phyloP scores from a whole-genome alignment of 1,140 invertebrate species.

The Drosophila orena region DNA sequence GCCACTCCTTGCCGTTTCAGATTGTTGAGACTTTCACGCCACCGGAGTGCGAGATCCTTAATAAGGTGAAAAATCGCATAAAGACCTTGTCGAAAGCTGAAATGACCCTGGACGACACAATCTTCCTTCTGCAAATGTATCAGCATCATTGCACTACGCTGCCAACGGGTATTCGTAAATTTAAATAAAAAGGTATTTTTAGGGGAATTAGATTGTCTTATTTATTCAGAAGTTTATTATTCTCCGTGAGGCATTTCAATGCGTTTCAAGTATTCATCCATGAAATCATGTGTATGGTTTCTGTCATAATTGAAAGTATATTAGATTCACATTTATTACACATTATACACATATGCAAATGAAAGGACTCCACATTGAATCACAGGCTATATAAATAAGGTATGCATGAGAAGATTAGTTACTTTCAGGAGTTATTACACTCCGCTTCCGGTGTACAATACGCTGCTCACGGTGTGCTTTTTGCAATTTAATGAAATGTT shows the following conservation, averaged over 20 bases:
- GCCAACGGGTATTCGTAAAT: constrained; percentile 60
- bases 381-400: constrained; percentile 55
- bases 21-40: constrained; percentile 92
- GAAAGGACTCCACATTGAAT: constrained; percentile 51
- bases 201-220: not conserved
- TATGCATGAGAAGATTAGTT: constrained; percentile 36
- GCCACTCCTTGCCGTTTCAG: constrained; percentile 82
- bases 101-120: constrained; percentile 89
- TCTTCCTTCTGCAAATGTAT: constrained; percentile 90
- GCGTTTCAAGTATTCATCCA: not conserved
- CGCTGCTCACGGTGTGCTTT: constrained; percentile 86
- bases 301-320: not conserved
- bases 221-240: constrained; percentile 2
- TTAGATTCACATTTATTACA: constrained; percentile 31
- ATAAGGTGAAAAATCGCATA: constrained; percentile 88
- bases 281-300: not conserved
- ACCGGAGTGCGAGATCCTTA: constrained; percentile 89
- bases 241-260: no score
- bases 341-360: constrained; percentile 25
- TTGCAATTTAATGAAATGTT: constrained; percentile 87
- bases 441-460: constrained; percentile 81
- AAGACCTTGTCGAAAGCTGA: constrained; percentile 89
- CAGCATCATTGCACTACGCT: constrained; percentile 73
- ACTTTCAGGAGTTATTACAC: constrained; percentile 69
- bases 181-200: constrained; percentile 58